phyloP scores from a whole-genome alignment of 2,888 invertebrate genomes.

The Cryptus armator region DNA sequence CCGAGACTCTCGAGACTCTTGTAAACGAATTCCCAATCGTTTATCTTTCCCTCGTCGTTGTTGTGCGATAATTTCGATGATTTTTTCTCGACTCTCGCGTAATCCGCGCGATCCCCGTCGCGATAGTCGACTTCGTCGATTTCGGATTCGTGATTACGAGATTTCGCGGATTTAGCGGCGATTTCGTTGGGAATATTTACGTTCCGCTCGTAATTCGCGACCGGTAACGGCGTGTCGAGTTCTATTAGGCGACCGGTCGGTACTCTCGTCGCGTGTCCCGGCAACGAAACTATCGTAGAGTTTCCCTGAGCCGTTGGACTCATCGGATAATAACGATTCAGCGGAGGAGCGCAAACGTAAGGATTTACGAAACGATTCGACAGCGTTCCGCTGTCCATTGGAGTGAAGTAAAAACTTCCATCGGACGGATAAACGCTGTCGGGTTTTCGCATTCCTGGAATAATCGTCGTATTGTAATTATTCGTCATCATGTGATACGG shows the following conservation, averaged over 20 bases:
- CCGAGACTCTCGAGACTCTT: constrained; percentile 91
- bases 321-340: constrained; percentile 68
- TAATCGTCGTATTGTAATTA: constrained; percentile 72
- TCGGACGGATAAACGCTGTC: constrained; percentile 72
- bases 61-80: constrained; percentile 35
- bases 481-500: constrained; percentile 75
- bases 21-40: constrained; percentile 94
- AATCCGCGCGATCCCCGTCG: constrained; percentile 73
- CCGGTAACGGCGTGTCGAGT: constrained; percentile 86
- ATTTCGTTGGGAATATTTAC: constrained; percentile 29
- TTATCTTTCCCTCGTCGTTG: constrained; percentile 79
- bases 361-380: constrained; percentile 61
- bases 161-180: constrained; percentile 16
- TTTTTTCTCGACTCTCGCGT: constrained; percentile 76
- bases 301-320: constrained; percentile 6
- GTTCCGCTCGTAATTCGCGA: constrained; percentile 73
- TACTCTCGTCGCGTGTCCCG: constrained; percentile 82
- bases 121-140: constrained; percentile 77
- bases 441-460: constrained; percentile 72
- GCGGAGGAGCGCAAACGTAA: constrained; percentile 47
- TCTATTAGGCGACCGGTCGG: constrained; percentile 91
- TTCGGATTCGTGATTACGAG: constrained; percentile 20
- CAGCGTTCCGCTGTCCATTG: constrained; percentile 29
- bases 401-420: constrained; percentile 62
- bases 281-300: constrained; percentile 69